Evolutionary conservation across 2,113 vertebrate genomes (phyloP), one percentile per base, ranked within the genome.

Genomic region (Malurus alboscapulatus): DNA sequence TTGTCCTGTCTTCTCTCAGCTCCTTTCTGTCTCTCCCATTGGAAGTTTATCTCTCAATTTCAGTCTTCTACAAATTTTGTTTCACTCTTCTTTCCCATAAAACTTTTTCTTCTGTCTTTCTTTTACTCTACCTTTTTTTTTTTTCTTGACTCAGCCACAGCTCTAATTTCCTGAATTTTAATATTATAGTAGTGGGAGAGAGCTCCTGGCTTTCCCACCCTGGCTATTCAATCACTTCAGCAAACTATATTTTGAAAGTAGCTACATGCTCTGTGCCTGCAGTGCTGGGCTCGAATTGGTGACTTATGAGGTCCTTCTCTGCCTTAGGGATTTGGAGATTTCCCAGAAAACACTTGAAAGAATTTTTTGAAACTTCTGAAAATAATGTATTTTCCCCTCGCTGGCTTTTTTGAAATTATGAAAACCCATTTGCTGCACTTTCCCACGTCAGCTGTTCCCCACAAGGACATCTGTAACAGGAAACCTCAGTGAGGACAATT

Each of bases 291-390:
- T 93, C 81, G 16, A 76, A 14, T 3, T 55, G 62, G 82, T 88
- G 79, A 69, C 67, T 96, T 87, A 76, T 3, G 75, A 93, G 67
- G 42, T 83, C 71, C 25, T 71, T 79, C 38, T 81, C 81, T 86
- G 90, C 88, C 72, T 55, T 58, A 15, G 82, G 75, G 75, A 30
- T 71, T 90, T 93, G 87, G 82, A 85, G 38, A 2, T 79, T 91
- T 87, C 89, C 63, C 92, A 95, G 87, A 92, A 94, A 94, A 78
- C 45, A 50, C 87, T 92, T 87, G 40, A 68, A 94, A 81, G 58
- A 65, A 58, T 79, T 68, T 83, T 78, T 92, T 92, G 44, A 68
- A 94, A 84, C 69, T 82, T 82, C 54, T 87, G 66, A 82, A 82
- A 87, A 73, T 32, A 79, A 94, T 36, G 50, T 89, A 62, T 91